A percentile compares a stretch with the other conserved stretches of the same genome.
Conservation (phyloP, 2,888 invertebrate genomes). For the Xestia c-nigrum region DNA sequence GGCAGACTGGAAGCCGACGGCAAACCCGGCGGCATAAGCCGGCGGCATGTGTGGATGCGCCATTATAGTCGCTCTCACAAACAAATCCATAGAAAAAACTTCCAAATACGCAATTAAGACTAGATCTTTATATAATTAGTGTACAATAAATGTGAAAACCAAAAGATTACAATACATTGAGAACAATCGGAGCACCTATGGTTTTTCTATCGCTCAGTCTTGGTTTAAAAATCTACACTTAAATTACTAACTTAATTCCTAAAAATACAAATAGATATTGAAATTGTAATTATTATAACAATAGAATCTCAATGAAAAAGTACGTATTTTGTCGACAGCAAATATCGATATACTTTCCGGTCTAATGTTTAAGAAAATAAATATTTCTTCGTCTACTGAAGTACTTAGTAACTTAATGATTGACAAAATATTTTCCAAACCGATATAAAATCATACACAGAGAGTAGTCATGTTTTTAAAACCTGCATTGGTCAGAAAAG, state of each 20-base stretch:
- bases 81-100: slow-evolving; percentile 46
- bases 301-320: slow-evolving; percentile 25
- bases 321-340: slow-evolving; percentile 15
- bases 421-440: slow-evolving; percentile 1
- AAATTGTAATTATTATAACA: slow-evolving; percentile 18
- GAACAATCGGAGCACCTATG: slow-evolving; percentile 64
- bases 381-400: not conserved
- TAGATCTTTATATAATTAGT: slow-evolving; percentile 63
- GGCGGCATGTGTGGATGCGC: too few relatives aligned
- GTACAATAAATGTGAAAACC: slow-evolving; percentile 50
- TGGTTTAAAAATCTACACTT: slow-evolving; percentile 59
- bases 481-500: not conserved
- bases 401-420: not conserved
- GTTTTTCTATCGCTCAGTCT: slow-evolving; percentile 66
- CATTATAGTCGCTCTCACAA: slow-evolving; percentile 42
- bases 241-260: slow-evolving; percentile 34
- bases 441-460: not conserved
- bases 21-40: too few relatives aligned
- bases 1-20: too few relatives aligned
- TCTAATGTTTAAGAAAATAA: not conserved
- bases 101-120: slow-evolving; percentile 63
- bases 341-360: not conserved
- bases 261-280: slow-evolving; percentile 34
- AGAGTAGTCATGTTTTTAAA: not conserved
- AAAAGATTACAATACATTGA: slow-evolving; percentile 55